Percentiles rank a stretch among this genome's conserved stretches.
phyloP scores from a whole-genome alignment of 2,888 invertebrate species.

The Petrophora chlorosata region DNA sequence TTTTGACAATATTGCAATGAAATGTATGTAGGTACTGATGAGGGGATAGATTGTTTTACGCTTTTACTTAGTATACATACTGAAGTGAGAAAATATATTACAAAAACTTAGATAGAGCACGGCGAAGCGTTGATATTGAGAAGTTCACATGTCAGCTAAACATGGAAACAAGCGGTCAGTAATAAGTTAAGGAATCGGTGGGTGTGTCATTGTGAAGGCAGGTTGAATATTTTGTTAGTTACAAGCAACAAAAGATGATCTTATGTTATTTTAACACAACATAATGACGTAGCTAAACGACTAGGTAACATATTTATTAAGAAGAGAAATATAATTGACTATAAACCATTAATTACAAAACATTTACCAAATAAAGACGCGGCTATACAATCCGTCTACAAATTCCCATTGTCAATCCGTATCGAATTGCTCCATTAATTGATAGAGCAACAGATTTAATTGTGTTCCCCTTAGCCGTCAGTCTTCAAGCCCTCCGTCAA shows the following conservation, averaged over 20 bases:
- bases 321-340: not conserved
- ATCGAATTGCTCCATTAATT: conserved; percentile 54
- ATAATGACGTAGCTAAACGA: not conserved
- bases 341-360: conserved; percentile 35
- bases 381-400: conserved; percentile 11
- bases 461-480: conserved; percentile 51
- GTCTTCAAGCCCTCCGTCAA: conserved; percentile 36
- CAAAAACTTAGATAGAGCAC: too few relatives aligned
- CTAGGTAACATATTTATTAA: not conserved
- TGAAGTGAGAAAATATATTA: too few relatives aligned
- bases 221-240: too few relatives aligned
- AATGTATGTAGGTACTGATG: too few relatives aligned
- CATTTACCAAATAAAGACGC: conserved; percentile 41
- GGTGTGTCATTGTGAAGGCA: too few relatives aligned
- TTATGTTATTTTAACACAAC: not conserved
- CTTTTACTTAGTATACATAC: too few relatives aligned
- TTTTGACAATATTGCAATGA: too few relatives aligned
- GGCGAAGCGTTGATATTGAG: too few relatives aligned
- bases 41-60: too few relatives aligned
- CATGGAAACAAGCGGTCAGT: too few relatives aligned
- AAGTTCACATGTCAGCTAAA: too few relatives aligned
- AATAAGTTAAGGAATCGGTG: too few relatives aligned
- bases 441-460: conserved; percentile 53
- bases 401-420: conserved; percentile 34
- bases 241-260: not conserved